phyloP scores from a whole-genome alignment of 2,113 vertebrate species.

The Forbesichthys agassizii region DNA sequence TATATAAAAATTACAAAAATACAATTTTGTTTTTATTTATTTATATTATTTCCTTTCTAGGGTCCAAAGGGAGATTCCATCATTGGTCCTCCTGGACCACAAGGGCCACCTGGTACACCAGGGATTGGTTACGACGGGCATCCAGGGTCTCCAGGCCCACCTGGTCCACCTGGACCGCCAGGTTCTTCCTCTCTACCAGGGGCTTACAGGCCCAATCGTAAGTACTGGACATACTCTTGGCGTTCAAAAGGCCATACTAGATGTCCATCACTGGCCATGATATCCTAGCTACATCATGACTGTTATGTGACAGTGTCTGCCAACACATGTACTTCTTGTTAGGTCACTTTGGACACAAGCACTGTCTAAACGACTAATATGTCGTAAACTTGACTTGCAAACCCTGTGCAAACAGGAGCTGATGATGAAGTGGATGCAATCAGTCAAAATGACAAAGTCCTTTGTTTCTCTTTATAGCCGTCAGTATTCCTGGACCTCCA shows the following conservation, averaged over 20 bases:
- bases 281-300: background rate
- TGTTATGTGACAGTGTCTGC: background rate
- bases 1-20: background rate
- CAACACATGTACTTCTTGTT: too few species aligned
- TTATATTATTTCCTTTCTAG: conserved; percentile 61
- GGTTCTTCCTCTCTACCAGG: conserved; percentile 78
- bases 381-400: background rate
- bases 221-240: conserved; percentile 42
- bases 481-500: conserved; percentile 86
- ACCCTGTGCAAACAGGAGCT: background rate
- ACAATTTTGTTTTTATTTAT: background rate
- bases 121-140: conserved; percentile 88
- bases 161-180: conserved; percentile 81
- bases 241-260: background rate
- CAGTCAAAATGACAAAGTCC: background rate
- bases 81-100: conserved; percentile 83
- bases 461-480: conserved; percentile 60
- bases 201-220: conserved; percentile 80
- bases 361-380: background rate
- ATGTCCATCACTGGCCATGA: background rate
- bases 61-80: conserved; percentile 92
- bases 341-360: background rate
- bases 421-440: background rate
- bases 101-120: conserved; percentile 81
- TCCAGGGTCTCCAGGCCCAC: conserved; percentile 82